Evolutionary conservation across 2,113 vertebrate species (phyloP).

Genomic region (Polyodon spathula): DNA sequence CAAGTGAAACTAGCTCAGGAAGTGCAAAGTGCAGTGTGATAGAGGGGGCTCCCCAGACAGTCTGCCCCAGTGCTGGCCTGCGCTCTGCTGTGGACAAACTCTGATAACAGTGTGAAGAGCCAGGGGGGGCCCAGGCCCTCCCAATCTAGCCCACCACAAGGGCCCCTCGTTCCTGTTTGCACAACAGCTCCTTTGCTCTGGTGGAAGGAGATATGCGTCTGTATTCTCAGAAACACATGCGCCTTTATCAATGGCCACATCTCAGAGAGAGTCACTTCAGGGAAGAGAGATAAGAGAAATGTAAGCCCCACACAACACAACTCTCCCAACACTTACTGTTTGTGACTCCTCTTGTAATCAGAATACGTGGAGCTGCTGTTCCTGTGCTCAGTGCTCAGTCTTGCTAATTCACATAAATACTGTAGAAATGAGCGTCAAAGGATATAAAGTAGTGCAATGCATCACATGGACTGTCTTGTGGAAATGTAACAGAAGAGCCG

Average conservation of each 20-base stretch:
- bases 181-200: neutral
- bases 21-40: neutral
- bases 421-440: too few species aligned
- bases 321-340: too few species aligned
- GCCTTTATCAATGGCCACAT: neutral
- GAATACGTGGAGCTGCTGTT: too few species aligned
- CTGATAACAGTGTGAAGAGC: neutral
- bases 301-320: too few species aligned
- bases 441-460: too few species aligned
- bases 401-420: too few species aligned
- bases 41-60: neutral
- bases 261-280: conserved; percentile 10
- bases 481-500: too few species aligned
- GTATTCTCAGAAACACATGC: neutral
- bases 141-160: neutral
- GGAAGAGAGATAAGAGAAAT: too few species aligned
- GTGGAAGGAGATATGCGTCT: neutral
- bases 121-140: neutral
- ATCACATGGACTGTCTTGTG: too few species aligned
- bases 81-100: neutral
- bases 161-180: neutral
- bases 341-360: too few species aligned
- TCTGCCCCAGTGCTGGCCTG: neutral
- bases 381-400: too few species aligned
- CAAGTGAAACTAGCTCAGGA: neutral